phyloP scores from a whole-genome alignment of 2,113 vertebrate genomes.

The Egretta garzetta region DNA sequence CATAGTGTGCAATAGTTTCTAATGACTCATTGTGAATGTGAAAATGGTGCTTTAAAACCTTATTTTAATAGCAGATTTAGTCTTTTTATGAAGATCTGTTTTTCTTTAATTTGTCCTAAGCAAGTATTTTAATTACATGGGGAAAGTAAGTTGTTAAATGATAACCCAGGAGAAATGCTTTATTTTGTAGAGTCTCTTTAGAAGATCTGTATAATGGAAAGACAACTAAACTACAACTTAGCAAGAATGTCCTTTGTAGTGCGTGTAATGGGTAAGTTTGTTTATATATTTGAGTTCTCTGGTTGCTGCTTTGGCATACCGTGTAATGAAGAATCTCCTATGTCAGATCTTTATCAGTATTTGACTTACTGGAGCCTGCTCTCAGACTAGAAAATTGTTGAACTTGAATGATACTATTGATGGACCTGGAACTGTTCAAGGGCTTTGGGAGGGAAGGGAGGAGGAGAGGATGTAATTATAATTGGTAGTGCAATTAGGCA shows the following conservation, averaged over 20 bases:
- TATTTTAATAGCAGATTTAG: background rate
- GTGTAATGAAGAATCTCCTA: background rate
- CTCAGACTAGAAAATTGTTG: background rate
- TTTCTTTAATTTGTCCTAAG: background rate
- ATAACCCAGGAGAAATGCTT: constrained; percentile 34
- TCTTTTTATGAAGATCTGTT: background rate
- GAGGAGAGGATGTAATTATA: background rate
- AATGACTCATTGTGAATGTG: background rate
- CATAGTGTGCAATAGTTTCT: background rate
- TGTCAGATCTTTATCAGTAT: background rate
- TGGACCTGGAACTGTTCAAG: background rate
- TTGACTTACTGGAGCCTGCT: background rate
- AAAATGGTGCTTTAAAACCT: background rate
- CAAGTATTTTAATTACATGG: background rate
- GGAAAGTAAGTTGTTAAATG: background rate
- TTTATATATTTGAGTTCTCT: background rate
- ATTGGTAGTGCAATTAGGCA: background rate
- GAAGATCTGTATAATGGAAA: constrained; percentile 99
- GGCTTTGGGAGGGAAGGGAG: background rate
- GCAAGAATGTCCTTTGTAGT: constrained; percentile 97
- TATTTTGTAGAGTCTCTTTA: constrained; percentile 88
- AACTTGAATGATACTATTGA: background rate
- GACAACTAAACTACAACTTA: constrained; percentile 98
- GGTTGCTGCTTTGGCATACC: background rate
- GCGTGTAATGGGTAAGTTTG: constrained; percentile 93